These are phyloP conservation scores for Callithrix jacchus DNA, from an alignment of 2,113 vertebrate genomes.

Conservation along the genomic window DNA sequence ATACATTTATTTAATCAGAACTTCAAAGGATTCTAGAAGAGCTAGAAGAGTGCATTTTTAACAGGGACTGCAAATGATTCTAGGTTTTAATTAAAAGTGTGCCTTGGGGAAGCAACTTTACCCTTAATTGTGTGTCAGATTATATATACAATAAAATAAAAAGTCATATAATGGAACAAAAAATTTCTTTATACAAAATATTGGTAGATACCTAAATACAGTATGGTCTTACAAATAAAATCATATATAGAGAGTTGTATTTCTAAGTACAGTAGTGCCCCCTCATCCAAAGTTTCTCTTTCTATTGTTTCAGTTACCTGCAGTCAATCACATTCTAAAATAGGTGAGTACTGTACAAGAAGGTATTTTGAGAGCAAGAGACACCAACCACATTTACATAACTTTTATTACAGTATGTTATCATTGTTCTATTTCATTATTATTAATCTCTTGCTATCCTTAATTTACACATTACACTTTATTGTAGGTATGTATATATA, in stretches of 20 bases:
- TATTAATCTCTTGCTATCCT: neutral
- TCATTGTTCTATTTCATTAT: neutral
- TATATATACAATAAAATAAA: conserved; percentile 39
- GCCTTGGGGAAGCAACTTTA: conserved; percentile 28
- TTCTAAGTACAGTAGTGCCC: neutral
- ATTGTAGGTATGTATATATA: neutral
- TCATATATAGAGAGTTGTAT: conserved; percentile 6
- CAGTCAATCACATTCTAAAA: neutral
- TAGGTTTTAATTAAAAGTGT: neutral
- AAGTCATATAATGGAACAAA: neutral
- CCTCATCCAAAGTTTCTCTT: neutral
- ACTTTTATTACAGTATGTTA: neutral
- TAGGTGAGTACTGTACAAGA: neutral
- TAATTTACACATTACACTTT: neutral
- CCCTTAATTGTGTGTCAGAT: neutral
- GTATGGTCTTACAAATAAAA: conserved; percentile 24
- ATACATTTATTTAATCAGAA: neutral
- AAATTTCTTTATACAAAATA: conserved; percentile 40
- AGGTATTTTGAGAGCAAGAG: neutral
- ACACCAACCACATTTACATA: neutral
- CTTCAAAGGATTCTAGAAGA: neutral
- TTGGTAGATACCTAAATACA: conserved; percentile 40
- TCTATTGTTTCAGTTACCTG: neutral
- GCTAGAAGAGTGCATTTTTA: conserved; percentile 8
- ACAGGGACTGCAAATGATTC: neutral